Base-by-base conservation (phyloP, 2,888 invertebrate genomes). In the Ormyrus pomaceus region DNA sequence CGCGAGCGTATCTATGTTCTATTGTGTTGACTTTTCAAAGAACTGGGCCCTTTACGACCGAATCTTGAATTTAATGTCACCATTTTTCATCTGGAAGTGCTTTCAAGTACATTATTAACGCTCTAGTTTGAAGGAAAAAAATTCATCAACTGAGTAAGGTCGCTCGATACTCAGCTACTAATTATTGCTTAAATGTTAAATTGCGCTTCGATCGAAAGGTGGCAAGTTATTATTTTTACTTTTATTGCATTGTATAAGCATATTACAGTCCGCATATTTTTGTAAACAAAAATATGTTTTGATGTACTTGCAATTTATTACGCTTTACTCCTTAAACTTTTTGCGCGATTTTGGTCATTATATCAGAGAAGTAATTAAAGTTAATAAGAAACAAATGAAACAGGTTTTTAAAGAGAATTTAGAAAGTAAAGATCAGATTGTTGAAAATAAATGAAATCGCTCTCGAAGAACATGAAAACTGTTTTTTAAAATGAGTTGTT, bases 391-490 rank as follows among this genome's bases (percentile, higher is more conserved):
- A 59, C 34, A 59, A 59, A 59, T 59, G 34, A 45, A 71, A 71
- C 70, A 19, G 70, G 50, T 71, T 68, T 55, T 68, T 46, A 45
- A 59, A 59, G 70, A 58, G 70, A 50, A 71, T 59, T 71, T 71
- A 59, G 70, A 71, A 71, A 71, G 70, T 50, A 61, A 59, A 48
- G 19, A 59, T 50, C 59, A 59, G 50, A 50, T 71, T 68, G 68
- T 68, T 68, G 45, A 68, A 68, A 53, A 51, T 45, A 68, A 68
- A 55, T 68, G 55, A 68, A 68, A 68, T 68, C 68, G 45, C 45
- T 51, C 45, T 68, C 53, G 55, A 68, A 55, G 46, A n/a, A 50
- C 51, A 55, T n/a, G 55, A 55, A 55, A 68, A 6, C 50, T 13
- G 50, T 9, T 2, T 8, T 2, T 68, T 68, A 13, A 56, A 68